These are phyloP conservation scores for Glossosoma conforme DNA, from an alignment of 1,140 invertebrate species.

Conservation along the genomic window DNA sequence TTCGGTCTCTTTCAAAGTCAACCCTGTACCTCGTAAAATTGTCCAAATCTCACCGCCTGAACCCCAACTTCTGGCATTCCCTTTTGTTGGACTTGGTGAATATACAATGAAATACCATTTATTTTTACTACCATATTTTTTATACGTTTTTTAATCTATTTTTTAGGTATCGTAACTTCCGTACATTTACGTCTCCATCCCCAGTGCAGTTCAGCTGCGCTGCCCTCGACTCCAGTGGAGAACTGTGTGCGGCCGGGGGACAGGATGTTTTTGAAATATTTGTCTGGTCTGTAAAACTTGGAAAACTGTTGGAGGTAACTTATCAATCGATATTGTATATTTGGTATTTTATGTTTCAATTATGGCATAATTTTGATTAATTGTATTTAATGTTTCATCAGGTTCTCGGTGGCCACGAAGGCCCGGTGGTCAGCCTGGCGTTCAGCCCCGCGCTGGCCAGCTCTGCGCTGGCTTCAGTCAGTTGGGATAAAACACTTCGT, in stretches of 20 bases:
- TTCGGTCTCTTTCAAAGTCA: too few relatives aligned
- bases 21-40: too few relatives aligned
- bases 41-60: too few relatives aligned
- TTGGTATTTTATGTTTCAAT: neutral
- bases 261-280: conserved; percentile 93
- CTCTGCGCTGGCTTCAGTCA: conserved; percentile 76
- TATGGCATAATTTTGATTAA: neutral
- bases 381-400: conserved; percentile 37
- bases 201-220: conserved; percentile 92
- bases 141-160: too few relatives aligned
- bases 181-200: conserved; percentile 86
- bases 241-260: conserved; percentile 89
- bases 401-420: conserved; percentile 87
- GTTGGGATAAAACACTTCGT: conserved; percentile 91
- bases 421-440: conserved; percentile 76
- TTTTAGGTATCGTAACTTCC: conserved; percentile 90
- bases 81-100: too few relatives aligned
- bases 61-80: too few relatives aligned
- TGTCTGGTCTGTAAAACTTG: conserved; percentile 92
- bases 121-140: too few relatives aligned
- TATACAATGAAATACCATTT: too few relatives aligned
- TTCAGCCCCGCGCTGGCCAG: conserved; percentile 73
- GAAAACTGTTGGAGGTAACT: conserved; percentile 78
- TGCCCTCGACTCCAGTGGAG: conserved; percentile 81
- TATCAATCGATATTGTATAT: neutral